Evolutionary conservation across 2,113 vertebrate species (phyloP), one percentile per base, ranked within the genome.

Genomic region (Pyrgilauda ruficollis): DNA sequence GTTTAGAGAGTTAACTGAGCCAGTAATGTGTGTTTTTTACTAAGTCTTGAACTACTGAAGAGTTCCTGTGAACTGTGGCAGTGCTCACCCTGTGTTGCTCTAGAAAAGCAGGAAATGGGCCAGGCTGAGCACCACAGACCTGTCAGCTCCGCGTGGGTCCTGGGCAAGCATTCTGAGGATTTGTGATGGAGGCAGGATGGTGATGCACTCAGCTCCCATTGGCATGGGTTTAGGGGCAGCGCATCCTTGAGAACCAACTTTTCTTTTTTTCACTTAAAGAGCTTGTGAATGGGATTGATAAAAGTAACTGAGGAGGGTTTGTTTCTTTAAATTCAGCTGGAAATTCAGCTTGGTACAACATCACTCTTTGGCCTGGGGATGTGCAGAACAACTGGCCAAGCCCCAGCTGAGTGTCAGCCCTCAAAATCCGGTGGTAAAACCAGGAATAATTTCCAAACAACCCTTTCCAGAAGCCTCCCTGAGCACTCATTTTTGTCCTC

Each of bases 251-350:
- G 7, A 69, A 19, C 16, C 31, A 58, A 12, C 56, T 66, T 66
- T 2, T 20, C 13, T 35, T 47, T 47, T 47, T 73, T 69, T 30
- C 4, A 1, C 49, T 53, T 62, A 5, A 58, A 56, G 13, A 69
- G n/a, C 47, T 89, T 0, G 0, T 30, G 0, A 4, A 6, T n/a
- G 15, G 13, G 23, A 15, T 56, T 49, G 39, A 18, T 56, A 52
- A 23, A 64, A 41, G 27, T 22, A 52, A 15, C 41, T 7, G 30
- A 6, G 7, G 10, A 31, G 15, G 20, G 11, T 16, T 69, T 62
- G 24, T 74, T 66, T n/a, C 30, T 67, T 69, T 16, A 67, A 67
- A 80, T 28, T 26, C 37, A 52, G 13, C 35, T 70, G 39, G 53
- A 77, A 80, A 23, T 10, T 12, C 43, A 59, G 22, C 72, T 58